A percentile compares a stretch with the other conserved stretches of the same genome.
Conservation (phyloP, 2,888 invertebrate genomes). For the Antitype chi region DNA sequence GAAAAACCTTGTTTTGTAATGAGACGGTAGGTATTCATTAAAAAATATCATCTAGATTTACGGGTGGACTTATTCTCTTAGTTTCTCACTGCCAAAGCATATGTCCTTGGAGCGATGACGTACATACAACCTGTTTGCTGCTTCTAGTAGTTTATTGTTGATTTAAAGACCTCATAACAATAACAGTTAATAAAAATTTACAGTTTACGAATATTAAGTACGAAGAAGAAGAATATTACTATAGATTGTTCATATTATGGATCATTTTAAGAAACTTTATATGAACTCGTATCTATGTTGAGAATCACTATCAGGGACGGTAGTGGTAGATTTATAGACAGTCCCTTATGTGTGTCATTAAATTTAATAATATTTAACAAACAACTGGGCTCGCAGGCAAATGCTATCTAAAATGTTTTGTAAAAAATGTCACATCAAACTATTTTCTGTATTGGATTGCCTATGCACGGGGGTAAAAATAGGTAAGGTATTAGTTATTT, state of each 20-base stretch:
- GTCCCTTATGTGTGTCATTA: not conserved
- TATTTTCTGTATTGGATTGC: not conserved
- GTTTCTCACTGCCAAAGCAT: not conserved
- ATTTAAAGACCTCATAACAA: constrained; percentile 14
- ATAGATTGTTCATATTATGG: not conserved
- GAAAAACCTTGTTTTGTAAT: no score
- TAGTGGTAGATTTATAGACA: not conserved
- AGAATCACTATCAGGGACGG: not conserved
- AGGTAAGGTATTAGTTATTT: no score
- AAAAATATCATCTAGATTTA: not conserved
- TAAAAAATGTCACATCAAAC: not conserved
- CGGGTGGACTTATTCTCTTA: not conserved
- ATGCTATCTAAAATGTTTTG: not conserved
- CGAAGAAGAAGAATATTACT: not conserved
- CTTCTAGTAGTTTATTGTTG: constrained; percentile 9
- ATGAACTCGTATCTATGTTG: not conserved
- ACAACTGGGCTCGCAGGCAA: not conserved
- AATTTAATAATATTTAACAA: not conserved
- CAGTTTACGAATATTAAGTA: not conserved
- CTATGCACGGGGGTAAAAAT: no score
- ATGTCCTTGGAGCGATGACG: constrained; percentile 15
- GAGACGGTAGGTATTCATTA: not conserved
- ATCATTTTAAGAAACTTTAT: not conserved
- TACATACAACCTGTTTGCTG: constrained; percentile 8
- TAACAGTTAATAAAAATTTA: not conserved